Percentiles rank a stretch among this genome's conserved stretches.
Evolutionary conservation across 2,113 vertebrate species (phyloP).

Genomic region (Anas platyrhynchos): DNA sequence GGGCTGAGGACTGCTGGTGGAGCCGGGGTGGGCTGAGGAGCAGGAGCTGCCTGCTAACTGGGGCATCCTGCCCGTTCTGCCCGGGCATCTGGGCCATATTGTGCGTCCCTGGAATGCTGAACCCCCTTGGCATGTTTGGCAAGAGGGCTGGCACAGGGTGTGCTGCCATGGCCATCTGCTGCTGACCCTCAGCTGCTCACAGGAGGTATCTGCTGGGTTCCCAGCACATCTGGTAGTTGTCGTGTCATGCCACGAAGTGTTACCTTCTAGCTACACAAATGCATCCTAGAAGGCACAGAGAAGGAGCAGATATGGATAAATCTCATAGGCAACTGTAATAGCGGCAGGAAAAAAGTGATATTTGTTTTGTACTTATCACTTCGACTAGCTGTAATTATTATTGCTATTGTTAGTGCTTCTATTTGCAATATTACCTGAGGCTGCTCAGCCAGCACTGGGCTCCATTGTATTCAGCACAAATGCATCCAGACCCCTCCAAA

Average conservation of each 20-base stretch:
- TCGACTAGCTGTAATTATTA: background rate
- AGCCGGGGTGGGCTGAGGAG: rapidly evolving
- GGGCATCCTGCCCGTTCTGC: background rate
- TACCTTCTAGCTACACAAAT: background rate
- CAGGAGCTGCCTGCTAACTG: background rate
- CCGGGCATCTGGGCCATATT: background rate
- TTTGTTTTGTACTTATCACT: background rate
- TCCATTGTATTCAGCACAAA: background rate
- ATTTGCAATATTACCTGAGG: background rate
- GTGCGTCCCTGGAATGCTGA: background rate
- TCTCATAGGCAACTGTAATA: background rate
- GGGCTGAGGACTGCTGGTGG: background rate
- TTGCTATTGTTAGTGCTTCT: background rate
- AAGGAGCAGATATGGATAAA: background rate
- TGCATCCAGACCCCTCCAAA: background rate
- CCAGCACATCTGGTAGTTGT: background rate
- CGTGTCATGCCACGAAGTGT: rapidly evolving
- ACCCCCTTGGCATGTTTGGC: rapidly evolving
- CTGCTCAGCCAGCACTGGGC: background rate
- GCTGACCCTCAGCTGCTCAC: background rate
- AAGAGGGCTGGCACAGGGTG: rapidly evolving
- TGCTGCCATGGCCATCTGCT: rapidly evolving
- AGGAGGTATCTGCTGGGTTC: background rate
- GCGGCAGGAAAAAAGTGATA: background rate
- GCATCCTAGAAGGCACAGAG: background rate